Conservation (phyloP, 2,888 invertebrate species). For the Portevinia maculata region DNA sequence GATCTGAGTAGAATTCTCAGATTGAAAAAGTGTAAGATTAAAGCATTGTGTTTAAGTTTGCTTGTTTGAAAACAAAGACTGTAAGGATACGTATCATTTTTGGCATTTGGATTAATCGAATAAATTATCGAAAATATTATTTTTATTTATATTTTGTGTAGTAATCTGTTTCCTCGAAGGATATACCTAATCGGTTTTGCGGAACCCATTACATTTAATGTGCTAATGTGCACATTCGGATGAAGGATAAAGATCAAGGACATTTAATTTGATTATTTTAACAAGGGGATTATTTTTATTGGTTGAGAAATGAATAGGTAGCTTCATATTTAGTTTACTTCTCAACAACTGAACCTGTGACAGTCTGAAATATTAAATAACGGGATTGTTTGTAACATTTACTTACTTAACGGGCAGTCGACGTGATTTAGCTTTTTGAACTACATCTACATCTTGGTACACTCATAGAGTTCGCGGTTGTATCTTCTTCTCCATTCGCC, state of each 20-base stretch:
- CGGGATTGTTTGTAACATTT: too few species aligned
- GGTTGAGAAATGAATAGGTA: not conserved
- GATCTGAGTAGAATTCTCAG: not conserved
- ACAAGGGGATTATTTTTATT: constrained; percentile 16
- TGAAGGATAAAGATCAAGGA: constrained; percentile 62
- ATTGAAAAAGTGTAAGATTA: constrained; percentile 12
- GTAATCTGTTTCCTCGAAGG: constrained; percentile 27
- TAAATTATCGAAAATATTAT: too few species aligned
- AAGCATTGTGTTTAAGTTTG: constrained; percentile 42
- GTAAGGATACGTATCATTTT: not conserved
- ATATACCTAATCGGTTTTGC: constrained; percentile 62
- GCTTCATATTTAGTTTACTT: too few species aligned
- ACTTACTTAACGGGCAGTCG: too few species aligned
- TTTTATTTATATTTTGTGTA: not conserved
- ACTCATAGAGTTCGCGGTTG: too few species aligned
- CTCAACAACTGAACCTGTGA: too few species aligned
- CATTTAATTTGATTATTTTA: constrained; percentile 32
- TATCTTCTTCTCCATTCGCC: too few species aligned
- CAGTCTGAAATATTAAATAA: too few species aligned
- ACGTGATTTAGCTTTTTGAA: too few species aligned
- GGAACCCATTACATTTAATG: constrained; percentile 52
- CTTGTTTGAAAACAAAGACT: not conserved
- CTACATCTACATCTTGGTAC: too few species aligned
- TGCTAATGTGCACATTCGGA: constrained; percentile 50
- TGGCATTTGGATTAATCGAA: constrained; percentile 3